Evolutionary conservation across 2,888 invertebrate genomes (phyloP), one percentile per base, ranked within the genome.

Genomic region (Antitype chi): DNA sequence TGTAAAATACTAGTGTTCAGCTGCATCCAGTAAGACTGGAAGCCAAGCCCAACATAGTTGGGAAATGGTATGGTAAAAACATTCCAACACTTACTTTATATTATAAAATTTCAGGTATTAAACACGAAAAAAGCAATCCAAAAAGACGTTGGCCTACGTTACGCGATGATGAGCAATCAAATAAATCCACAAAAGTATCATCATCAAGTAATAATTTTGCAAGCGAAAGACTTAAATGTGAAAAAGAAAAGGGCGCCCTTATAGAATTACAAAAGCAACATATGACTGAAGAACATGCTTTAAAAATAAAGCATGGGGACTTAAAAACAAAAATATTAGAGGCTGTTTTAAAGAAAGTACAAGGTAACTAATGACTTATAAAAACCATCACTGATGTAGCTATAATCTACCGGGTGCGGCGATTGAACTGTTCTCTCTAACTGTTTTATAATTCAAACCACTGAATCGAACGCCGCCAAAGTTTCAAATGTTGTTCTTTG

Each of bases 241-340:
- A 75, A 53, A 75, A 20, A 47, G 74, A 75, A 75, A 75, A 75
- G 62, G 47, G 43, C 0, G 75, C 32, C 25, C 75, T 75, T 2
- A 75, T 75, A 47, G 52, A 62, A 53, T 53, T 75, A 62, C 60
- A 75, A 53, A 75, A 75, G 47, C 43, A 47, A 0, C 52, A 75
- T 28, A 75, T 75, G 74, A 32, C 20, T 0, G 32, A 75, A 47
- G 74, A 75, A 32, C 74, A 75, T 62, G 74, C 74, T 20, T 25
- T 75, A 47, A 75, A 74, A 62, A 25, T 75, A 47, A 75, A 75
- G 47, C 60, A 75, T 2, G 75, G 62, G 0, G 75, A 75, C 11
- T 47, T 75, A 17, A 75, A 75, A 75, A 75, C 74, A 47, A 75
- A 75, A 53, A 75, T 75, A 62, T 75, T 75, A 53, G 74, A 75